Evolutionary conservation across 2,797 vertebrate genomes (phyloP).

Genomic region (Yasuhikotakia modesta): DNA sequence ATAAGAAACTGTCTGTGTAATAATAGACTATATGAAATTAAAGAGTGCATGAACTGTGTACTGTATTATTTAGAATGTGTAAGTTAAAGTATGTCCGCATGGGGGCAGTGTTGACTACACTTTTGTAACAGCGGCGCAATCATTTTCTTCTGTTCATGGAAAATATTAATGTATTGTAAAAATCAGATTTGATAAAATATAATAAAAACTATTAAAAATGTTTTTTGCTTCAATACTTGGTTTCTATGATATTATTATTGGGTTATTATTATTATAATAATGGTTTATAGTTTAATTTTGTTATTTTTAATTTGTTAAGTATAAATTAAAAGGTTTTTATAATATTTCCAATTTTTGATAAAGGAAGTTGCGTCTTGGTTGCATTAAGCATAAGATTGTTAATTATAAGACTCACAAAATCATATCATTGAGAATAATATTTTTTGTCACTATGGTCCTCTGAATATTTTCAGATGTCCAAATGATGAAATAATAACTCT

Average conservation of each 20-base stretch:
- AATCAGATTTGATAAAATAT: not conserved
- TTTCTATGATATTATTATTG: not conserved
- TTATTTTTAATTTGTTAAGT: too few relatives aligned
- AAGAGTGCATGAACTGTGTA: not conserved
- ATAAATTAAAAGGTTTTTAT: not conserved
- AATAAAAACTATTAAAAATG: not conserved
- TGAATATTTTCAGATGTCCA: not conserved
- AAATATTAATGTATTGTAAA: not conserved
- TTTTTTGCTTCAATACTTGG: not conserved
- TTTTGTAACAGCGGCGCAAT: conserved; percentile 7
- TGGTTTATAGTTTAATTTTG: too few relatives aligned
- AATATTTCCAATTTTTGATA: not conserved
- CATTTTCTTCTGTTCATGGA: not conserved
- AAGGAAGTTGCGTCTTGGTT: not conserved
- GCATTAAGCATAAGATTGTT: not conserved
- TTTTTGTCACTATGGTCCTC: not conserved
- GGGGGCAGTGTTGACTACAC: conserved; percentile 61
- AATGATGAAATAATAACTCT: not conserved
- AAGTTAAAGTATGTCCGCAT: conserved; percentile 56
- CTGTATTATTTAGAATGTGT: not conserved
- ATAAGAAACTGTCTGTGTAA: not conserved
- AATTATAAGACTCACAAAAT: not conserved
- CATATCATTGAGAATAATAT: not conserved
- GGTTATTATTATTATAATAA: too few relatives aligned
- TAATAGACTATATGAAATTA: not conserved